Evolutionary conservation across 2,797 vertebrate genomes (phyloP), one percentile per base, ranked within the genome.

Genomic region (Tachyglossus aculeatus): DNA sequence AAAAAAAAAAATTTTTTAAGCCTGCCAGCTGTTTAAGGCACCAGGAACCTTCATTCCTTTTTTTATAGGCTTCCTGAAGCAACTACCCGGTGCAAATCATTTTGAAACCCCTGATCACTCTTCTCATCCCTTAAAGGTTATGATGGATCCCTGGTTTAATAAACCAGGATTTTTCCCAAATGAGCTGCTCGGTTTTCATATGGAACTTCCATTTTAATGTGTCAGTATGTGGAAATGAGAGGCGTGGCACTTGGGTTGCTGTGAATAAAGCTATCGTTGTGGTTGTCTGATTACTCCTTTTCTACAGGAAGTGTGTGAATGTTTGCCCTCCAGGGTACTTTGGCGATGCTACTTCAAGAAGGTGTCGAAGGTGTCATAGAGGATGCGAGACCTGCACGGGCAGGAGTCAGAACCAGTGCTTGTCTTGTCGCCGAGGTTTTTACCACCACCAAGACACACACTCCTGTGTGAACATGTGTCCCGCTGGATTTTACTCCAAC

Each of bases 311-410:
- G 71, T 98, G 96, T 0, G 94, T 97, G 66, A 96, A 91, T 50
- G 85, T 87, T 1, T 98, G 96, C 71, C 96, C 96, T 0, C 27
- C 75, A 0, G 95, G 96, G 9, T 94, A 93, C 75, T 95, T 94
- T 0, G 92, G 91, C 1, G 95, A 97, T 72, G 22, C 27, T 1
- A 70, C 40, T 0, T 92, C 91, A 7, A 89, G 90, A 19, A 92
- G 94, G 66, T 97, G 96, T 64, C 86, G 93, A 29, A 89, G 91
- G 31, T 98, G 96, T 84, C 78, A 85, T 73, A 88, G 88, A 78
- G 94, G 94, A 27, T 98, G 96, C 6, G 96, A 97, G 83, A 88
- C 79, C 9, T 97, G 96, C 11, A 44, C 77, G 0, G 93, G 94
- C 3, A 87, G 72, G 52, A 83, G 89, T 19, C 61, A 80, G 0